These are phyloP conservation scores for Trissonchulus latispiculum DNA, from an alignment of 2,888 invertebrate species.

Conservation along the genomic window DNA sequence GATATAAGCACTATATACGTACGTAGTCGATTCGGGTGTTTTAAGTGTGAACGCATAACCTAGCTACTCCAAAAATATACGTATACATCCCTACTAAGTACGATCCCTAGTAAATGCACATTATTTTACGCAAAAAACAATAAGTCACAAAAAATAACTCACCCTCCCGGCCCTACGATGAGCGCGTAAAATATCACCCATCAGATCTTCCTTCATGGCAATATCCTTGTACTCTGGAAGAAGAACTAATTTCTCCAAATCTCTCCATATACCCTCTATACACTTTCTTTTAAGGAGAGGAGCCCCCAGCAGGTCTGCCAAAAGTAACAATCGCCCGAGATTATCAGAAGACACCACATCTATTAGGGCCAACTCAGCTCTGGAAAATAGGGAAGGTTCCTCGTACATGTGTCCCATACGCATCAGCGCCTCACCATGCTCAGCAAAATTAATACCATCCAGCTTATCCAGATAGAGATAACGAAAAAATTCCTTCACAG, in stretches of 20 bases:
- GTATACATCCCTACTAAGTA: too few relatives aligned
- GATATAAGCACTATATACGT: too few relatives aligned
- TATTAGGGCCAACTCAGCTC: not conserved
- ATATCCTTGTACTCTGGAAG: not conserved
- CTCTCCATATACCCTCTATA: not conserved
- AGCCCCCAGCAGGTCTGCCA: not conserved
- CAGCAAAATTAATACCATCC: not conserved
- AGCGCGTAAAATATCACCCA: not conserved
- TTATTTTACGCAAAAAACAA: too few relatives aligned
- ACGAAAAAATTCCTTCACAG: not conserved
- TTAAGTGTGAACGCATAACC: too few relatives aligned
- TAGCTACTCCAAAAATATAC: too few relatives aligned
- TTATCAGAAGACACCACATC: not conserved
- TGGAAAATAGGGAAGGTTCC: not conserved
- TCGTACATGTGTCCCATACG: not conserved
- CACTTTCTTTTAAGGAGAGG: not conserved
- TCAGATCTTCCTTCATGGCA: not conserved
- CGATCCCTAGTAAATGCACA: too few relatives aligned
- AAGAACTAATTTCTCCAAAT: not conserved
- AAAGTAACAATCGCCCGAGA: not conserved
- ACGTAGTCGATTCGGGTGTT: too few relatives aligned
- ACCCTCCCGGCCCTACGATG: not conserved
- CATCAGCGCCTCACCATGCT: not conserved
- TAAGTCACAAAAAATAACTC: not conserved
- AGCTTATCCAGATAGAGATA: not conserved